Base-by-base conservation (phyloP, 2,888 invertebrate genomes). In the Hipparchia sbordonii region DNA sequence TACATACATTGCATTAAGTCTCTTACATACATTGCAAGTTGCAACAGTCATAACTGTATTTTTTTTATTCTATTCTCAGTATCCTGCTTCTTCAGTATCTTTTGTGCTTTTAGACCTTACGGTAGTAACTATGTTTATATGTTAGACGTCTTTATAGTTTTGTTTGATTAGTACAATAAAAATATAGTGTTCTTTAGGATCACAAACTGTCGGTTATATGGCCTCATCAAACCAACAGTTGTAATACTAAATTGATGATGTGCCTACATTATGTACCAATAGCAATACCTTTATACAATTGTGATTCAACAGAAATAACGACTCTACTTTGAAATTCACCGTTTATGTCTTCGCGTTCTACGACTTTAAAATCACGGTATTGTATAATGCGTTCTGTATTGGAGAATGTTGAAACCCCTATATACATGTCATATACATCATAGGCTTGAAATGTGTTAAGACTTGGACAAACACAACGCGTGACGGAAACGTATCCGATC, bases 361-460 rank as follows among this genome's bases (percentile, higher is more conserved):
- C 7, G 65, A 65, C 48, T 39, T 23, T 65, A 33, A 51, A 65
- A 52, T 52, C 8, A 65, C 6, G 23, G 52, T 52, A 65, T 52
- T 52, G 52, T 65, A 33, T 68, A 59, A 68, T 59, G 48, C 48
- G 23, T 46, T 59, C 67, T 67, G 54, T 12, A 68, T 68, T 68
- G 23, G 48, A 45, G 39, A 13, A 71, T 71, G 68, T 54, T n/a
- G 68, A 68, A 74, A 74, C 70, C 61, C 67, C 61, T 23, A 70
- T 67, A 62, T 68, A 69, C 57, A 48, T 75, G 66, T 66, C 68
- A 69, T 62, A 60, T 13, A 63, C 51, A 12, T 65, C 68, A 73
- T 71, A 72, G 70, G 51, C 57, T 66, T 54, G 61, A 67, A 72
- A 66, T 70, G 70, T 23, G 46, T 45, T 13, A 62, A 48, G 62